These are phyloP conservation scores for Choristoneura fumiferana DNA, from an alignment of 1,140 invertebrate genomes.

Conservation along the genomic window DNA sequence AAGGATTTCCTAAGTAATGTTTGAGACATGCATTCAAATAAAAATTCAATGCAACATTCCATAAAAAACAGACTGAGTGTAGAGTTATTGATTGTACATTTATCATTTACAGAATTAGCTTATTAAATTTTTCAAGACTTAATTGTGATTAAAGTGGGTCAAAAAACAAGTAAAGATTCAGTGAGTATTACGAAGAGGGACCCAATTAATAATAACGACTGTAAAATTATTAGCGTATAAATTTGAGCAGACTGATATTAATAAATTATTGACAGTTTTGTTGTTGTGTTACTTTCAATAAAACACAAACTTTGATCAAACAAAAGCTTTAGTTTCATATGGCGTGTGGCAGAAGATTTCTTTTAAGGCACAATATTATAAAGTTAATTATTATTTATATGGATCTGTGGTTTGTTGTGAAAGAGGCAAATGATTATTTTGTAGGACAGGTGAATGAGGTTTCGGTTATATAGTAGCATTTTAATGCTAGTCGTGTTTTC, in stretches of 20 bases:
- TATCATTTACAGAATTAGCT: conserved; percentile 40
- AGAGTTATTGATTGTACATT: conserved; percentile 37
- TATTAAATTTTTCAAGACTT: conserved; percentile 23
- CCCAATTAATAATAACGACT: conserved; percentile 42
- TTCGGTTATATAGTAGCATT: conserved; percentile 41
- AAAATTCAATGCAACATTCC: conserved; percentile 36
- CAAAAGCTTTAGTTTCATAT: conserved; percentile 7
- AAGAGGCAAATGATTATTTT: conserved; percentile 9
- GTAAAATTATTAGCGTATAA: conserved; percentile 44
- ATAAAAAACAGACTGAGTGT: conserved; percentile 44
- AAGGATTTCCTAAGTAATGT: no score
- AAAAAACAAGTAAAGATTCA: conserved; percentile 21
- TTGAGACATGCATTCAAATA: no score
- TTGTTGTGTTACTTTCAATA: conserved; percentile 22
- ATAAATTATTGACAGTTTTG: conserved; percentile 33
- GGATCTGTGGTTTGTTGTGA: conserved; percentile 7
- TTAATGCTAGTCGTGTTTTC: conserved; percentile 63
- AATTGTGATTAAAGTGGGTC: conserved; percentile 3
- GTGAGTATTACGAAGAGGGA: conserved; percentile 49
- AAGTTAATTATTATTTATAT: conserved; percentile 16
- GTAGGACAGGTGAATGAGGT: neutral
- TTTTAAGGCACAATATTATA: neutral
- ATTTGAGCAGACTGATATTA: conserved; percentile 50
- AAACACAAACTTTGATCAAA: conserved; percentile 11
- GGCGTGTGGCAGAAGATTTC: neutral